Evolutionary conservation across 2,113 vertebrate species (phyloP), one percentile per base, ranked within the genome.

Genomic region (Perca flavescens): DNA sequence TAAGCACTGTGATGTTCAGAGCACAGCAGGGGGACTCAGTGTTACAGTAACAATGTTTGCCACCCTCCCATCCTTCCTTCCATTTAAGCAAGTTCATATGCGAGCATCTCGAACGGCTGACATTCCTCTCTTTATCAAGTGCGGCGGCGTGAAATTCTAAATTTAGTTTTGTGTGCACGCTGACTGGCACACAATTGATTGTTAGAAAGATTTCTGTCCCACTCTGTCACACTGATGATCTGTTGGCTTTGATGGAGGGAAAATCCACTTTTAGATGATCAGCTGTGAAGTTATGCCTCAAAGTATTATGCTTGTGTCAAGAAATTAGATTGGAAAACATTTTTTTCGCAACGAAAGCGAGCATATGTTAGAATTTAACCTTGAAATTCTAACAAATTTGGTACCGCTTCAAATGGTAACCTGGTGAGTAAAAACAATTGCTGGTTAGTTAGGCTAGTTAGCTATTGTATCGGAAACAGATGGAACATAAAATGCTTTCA

Each of bases 181-280:
- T 43, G 69, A 71, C 79, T 81, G 70, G 68, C 56, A 36, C 70
- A 58, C 60, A 66, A 25, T 25, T 83, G 86, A 92, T 89, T 74
- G 87, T 69, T 89, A 22, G 77, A 83, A 77, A 88, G 83, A 90
- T 92, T 81, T 80, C 76, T 70, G 74, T 80, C 74, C 36, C 70
- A 58, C 46, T 64, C 62, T 79, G 83, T 86, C 85, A 84, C 75
- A 72, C 34, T 73, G 62, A 83, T 83, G 82, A 77, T 81, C 63
- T 72, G 63, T 43, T 25, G 57, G 75, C 85, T 92, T 80, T 82
- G 78, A 86, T 70, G 85, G 57, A 82, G 65, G 79, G 64, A 57
- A 75, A 82, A 86, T 79, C 63, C 67, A 61, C 62, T 70, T 86
- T 87, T 60, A 54, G 40, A 70, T 6, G 12, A 83, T 76, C 73